phyloP scores from a whole-genome alignment of 2,797 vertebrate species.

The Octomys mimax region DNA sequence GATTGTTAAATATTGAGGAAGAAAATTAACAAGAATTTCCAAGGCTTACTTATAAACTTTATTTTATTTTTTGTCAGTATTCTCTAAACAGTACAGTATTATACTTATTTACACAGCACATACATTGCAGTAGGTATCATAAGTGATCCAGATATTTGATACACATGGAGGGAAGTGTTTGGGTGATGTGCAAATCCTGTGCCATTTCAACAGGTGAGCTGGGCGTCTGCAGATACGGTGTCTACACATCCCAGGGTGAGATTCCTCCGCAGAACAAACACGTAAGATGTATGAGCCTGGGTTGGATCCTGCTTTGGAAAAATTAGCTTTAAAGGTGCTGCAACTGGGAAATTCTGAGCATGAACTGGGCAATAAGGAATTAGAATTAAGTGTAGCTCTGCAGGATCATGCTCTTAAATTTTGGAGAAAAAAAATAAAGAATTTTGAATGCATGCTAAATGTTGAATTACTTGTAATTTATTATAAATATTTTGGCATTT shows the following conservation, averaged over 20 bases:
- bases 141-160: background rate
- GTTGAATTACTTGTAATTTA: slow-evolving; percentile 31
- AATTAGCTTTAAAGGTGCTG: background rate
- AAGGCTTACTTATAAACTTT: background rate
- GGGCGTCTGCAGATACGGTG: background rate
- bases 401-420: background rate
- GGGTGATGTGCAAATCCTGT: background rate
- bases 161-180: background rate
- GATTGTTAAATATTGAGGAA: too few species aligned
- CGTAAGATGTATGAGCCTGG: background rate
- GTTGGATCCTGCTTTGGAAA: background rate
- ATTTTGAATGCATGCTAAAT: background rate
- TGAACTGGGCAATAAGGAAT: background rate
- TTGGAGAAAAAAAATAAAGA: background rate
- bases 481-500: slow-evolving; percentile 47
- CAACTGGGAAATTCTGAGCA: background rate
- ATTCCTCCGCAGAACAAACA: background rate
- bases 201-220: background rate
- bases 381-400: background rate
- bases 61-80: background rate
- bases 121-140: background rate
- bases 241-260: background rate
- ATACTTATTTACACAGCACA: background rate
- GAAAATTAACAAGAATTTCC: too few species aligned
- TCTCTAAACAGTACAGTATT: background rate